A percentile compares a stretch with the other conserved stretches of the same genome.
Conservation (phyloP, 2,797 vertebrate genomes). For the Neosalanx taihuensis region DNA sequence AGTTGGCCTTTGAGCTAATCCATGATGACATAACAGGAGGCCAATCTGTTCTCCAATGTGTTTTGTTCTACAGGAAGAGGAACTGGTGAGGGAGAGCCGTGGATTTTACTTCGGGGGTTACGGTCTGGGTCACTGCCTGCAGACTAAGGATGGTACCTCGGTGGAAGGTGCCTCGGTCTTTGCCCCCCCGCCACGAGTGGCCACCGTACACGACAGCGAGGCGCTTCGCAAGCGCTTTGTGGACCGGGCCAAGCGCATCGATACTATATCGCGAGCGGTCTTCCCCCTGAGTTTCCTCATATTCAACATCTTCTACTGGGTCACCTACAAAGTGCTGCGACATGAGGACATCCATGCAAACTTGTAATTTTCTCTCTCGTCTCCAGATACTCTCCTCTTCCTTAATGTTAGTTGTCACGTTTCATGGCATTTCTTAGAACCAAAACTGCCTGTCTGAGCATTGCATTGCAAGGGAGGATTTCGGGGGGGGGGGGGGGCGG, state of each 20-base stretch:
- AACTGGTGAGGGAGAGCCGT: constrained; percentile 79
- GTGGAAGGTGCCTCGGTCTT: constrained; percentile 73
- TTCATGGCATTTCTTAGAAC: constrained; percentile 49
- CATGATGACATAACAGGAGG: constrained; percentile 34
- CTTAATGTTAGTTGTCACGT: constrained; percentile 31
- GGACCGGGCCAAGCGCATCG: constrained; percentile 88
- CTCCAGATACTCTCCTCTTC: background rate
- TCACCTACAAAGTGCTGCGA: constrained; percentile 90
- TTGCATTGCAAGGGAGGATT: constrained; percentile 51
- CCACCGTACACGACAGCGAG: constrained; percentile 73
- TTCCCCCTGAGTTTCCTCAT: constrained; percentile 92
- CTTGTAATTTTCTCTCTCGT: constrained; percentile 67
- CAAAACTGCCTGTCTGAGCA: constrained; percentile 69
- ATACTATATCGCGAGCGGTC: constrained; percentile 87
- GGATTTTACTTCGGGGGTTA: constrained; percentile 88
- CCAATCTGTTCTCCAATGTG: constrained; percentile 45
- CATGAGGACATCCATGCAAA: constrained; percentile 85
- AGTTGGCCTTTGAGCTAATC: constrained; percentile 37
- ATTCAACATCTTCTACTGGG: constrained; percentile 96
- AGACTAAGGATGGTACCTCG: constrained; percentile 72
- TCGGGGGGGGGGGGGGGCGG: constrained; percentile 36
- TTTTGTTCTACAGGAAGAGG: constrained; percentile 80
- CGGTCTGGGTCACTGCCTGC: constrained; percentile 84
- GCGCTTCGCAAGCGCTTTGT: constrained; percentile 75
- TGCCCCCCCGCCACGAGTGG: constrained; percentile 61